phyloP scores from a whole-genome alignment of 2,113 vertebrate genomes.

The Aldabrachelys gigantea region DNA sequence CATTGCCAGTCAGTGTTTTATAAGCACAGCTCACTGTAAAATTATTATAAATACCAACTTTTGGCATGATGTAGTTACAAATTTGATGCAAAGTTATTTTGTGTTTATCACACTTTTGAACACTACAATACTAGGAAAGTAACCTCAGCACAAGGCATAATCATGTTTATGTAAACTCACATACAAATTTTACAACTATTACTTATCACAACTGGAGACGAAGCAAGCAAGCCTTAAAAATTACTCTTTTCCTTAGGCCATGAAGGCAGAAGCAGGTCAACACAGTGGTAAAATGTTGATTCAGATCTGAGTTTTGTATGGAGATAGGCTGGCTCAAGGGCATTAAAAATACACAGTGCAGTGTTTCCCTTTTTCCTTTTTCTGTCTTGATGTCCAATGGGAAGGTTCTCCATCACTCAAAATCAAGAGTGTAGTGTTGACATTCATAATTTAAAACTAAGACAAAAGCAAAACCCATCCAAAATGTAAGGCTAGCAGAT shows the following conservation, averaged over 20 bases:
- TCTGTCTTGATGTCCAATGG: background rate
- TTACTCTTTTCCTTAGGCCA: background rate
- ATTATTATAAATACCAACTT: conserved; percentile 5
- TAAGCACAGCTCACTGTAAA: background rate
- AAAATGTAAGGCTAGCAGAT: background rate
- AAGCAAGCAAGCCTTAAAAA: background rate
- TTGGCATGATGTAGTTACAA: background rate
- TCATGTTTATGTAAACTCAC: background rate
- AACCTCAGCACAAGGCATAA: conserved; percentile 22
- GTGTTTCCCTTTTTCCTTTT: background rate
- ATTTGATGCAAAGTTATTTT: background rate
- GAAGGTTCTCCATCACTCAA: background rate
- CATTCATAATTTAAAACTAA: background rate
- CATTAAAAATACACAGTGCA: background rate
- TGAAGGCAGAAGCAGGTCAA: conserved; percentile 2
- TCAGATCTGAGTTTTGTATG: conserved; percentile 1
- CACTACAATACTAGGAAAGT: conserved; percentile 12
- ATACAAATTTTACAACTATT: background rate
- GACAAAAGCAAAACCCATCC: conserved; percentile 22
- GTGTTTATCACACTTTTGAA: conserved; percentile 2
- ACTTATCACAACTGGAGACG: background rate
- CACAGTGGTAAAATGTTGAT: background rate
- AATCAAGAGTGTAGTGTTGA: background rate
- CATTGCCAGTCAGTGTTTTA: background rate
- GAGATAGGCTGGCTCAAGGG: background rate